phyloP scores from a whole-genome alignment of 1,140 invertebrate genomes.

The Rhopalosiphum maidis region DNA sequence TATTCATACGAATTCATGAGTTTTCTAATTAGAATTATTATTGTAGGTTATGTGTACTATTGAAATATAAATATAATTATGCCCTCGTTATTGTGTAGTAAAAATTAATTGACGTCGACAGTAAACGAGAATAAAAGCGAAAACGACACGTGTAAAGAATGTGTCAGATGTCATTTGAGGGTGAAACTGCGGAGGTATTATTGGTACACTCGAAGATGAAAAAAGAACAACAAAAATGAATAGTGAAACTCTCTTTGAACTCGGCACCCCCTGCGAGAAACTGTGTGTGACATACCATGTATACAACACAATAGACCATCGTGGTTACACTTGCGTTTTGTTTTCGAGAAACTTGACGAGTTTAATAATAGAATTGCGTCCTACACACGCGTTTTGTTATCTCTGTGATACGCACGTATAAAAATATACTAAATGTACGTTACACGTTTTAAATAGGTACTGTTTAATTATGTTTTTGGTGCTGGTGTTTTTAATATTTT shows the following conservation, averaged over 20 bases:
- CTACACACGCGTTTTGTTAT: background rate
- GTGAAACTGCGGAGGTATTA: background rate
- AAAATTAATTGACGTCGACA: background rate
- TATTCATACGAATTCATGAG: background rate
- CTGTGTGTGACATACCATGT: background rate
- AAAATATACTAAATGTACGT: too few relatives aligned
- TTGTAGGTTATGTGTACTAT: background rate
- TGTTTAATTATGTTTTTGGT: too few relatives aligned
- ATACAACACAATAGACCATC: background rate
- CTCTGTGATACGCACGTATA: background rate
- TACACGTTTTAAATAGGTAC: too few relatives aligned
- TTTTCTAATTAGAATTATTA: background rate
- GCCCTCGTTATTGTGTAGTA: background rate
- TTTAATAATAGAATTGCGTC: background rate
- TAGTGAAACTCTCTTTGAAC: background rate
- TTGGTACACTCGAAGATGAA: background rate
- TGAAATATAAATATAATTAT: background rate
- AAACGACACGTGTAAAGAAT: background rate
- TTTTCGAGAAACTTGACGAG: background rate
- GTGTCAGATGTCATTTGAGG: background rate
- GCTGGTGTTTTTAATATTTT: too few relatives aligned
- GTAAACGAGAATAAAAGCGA: background rate
- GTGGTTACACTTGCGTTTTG: background rate
- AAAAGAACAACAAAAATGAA: background rate
- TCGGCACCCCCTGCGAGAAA: background rate